These are phyloP conservation scores for Coregonus ussuriensis DNA, from an alignment of 2,797 vertebrate genomes.

Conservation along the genomic window DNA sequence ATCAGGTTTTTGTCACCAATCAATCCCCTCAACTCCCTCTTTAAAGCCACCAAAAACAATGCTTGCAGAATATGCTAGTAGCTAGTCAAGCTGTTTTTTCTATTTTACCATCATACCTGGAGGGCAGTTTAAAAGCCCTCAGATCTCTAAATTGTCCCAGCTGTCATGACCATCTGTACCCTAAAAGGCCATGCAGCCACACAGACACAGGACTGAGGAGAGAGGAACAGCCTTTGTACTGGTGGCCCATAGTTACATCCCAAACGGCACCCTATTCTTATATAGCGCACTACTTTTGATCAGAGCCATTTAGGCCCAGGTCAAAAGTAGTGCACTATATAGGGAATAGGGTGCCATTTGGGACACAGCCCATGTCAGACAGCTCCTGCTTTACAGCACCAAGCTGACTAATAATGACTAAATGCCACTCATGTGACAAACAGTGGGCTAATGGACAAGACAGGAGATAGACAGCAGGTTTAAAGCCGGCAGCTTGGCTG, in stretches of 20 bases:
- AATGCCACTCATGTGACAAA: slow-evolving; percentile 78
- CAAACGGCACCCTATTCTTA: background rate
- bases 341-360: background rate
- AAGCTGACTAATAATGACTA: slow-evolving; percentile 71
- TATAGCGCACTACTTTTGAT: background rate
- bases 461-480: slow-evolving; percentile 69
- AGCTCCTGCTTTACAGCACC: slow-evolving; percentile 77
- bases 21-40: slow-evolving; percentile 40
- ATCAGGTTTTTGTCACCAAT: slow-evolving; percentile 50
- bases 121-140: slow-evolving; percentile 73
- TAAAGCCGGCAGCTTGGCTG: slow-evolving; percentile 70
- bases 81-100: slow-evolving; percentile 74
- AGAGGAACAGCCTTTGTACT: slow-evolving; percentile 72
- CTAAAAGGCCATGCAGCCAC: slow-evolving; percentile 60
- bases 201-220: slow-evolving; percentile 37
- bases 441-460: slow-evolving; percentile 75
- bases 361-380: slow-evolving; percentile 65
- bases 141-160: slow-evolving; percentile 83
- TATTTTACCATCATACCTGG: slow-evolving; percentile 68
- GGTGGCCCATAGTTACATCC: slow-evolving; percentile 62
- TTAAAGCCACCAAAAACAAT: slow-evolving; percentile 56
- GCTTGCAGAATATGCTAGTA: slow-evolving; percentile 63
- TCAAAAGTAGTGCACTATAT: background rate
- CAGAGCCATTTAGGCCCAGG: background rate
- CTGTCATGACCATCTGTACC: slow-evolving; percentile 85